These are phyloP conservation scores for Carassius auratus DNA, from an alignment of 2,113 vertebrate species.

Conservation along the genomic window DNA sequence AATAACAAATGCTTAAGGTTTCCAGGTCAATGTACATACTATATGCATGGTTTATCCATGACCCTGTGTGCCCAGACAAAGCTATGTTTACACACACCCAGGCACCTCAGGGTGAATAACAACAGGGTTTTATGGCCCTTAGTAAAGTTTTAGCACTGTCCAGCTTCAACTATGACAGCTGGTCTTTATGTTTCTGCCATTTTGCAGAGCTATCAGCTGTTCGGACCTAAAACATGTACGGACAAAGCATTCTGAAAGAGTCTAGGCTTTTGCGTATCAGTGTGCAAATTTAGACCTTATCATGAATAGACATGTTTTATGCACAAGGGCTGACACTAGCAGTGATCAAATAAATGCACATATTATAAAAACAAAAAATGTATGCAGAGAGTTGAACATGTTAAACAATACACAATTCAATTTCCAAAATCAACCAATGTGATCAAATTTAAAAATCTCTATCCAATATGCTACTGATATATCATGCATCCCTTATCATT, in stretches of 20 bases:
- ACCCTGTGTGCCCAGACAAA: neutral
- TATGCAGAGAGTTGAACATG: neutral
- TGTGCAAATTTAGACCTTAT: neutral
- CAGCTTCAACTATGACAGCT: conserved; percentile 15
- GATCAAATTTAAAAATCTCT: too few relatives aligned
- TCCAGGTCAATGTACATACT: neutral
- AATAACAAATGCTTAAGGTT: neutral
- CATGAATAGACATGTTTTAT: neutral
- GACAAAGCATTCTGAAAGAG: neutral
- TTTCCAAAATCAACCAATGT: neutral
- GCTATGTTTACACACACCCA: neutral
- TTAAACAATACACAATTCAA: neutral
- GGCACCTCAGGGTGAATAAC: neutral
- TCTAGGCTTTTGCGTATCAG: neutral
- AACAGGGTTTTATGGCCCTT: conserved; percentile 4
- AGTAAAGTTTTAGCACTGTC: conserved; percentile 3
- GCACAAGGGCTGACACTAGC: too few relatives aligned
- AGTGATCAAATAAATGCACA: too few relatives aligned
- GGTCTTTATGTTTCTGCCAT: conserved; percentile 10
- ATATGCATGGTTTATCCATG: neutral
- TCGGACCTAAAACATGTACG: neutral
- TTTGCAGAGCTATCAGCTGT: conserved; percentile 31
- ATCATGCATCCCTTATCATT: neutral
- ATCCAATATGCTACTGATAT: neutral
- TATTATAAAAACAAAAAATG: neutral